These are phyloP conservation scores for Anorthoa munda DNA, from an alignment of 2,888 invertebrate genomes.

Conservation along the genomic window DNA sequence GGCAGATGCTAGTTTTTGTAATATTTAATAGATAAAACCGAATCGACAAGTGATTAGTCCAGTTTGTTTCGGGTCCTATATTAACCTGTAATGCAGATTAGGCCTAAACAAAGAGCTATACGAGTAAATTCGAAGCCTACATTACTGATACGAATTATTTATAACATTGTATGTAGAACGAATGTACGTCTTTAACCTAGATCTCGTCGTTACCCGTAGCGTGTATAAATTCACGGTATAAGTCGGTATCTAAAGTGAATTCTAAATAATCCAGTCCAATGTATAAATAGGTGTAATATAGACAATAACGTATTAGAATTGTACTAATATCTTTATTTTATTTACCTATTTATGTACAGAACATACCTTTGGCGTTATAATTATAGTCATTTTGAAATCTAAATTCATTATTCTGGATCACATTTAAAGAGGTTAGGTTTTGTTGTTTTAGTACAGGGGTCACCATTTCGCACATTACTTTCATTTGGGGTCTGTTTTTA, in stretches of 20 bases:
- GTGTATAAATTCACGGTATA: constrained; percentile 51
- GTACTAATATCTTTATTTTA: constrained; percentile 64
- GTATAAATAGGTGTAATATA: constrained; percentile 82
- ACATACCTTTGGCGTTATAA: constrained; percentile 39
- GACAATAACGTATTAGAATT: constrained; percentile 82
- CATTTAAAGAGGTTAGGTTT: constrained; percentile 9
- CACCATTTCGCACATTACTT: too few relatives aligned
- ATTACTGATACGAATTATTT: constrained; percentile 63
- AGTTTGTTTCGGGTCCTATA: constrained; percentile 24
- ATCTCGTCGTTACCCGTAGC: constrained; percentile 61
- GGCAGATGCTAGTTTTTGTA: constrained; percentile 21
- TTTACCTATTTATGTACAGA: constrained; percentile 66
- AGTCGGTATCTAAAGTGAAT: constrained; percentile 63
- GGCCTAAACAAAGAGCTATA: constrained; percentile 25
- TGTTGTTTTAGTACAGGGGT: constrained; percentile 25
- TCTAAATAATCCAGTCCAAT: constrained; percentile 76
- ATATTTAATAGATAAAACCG: constrained; percentile 14
- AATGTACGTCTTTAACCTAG: constrained; percentile 56
- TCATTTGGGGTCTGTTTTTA: too few relatives aligned
- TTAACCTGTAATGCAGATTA: constrained; percentile 20
- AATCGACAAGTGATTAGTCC: constrained; percentile 16
- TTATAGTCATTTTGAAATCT: constrained; percentile 2
- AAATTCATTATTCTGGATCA: constrained; percentile 31
- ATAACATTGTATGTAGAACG: constrained; percentile 55
- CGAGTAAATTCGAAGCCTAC: constrained; percentile 47